These are phyloP conservation scores for Alethe castanea DNA, from an alignment of 2,113 vertebrate genomes.

Conservation along the genomic window DNA sequence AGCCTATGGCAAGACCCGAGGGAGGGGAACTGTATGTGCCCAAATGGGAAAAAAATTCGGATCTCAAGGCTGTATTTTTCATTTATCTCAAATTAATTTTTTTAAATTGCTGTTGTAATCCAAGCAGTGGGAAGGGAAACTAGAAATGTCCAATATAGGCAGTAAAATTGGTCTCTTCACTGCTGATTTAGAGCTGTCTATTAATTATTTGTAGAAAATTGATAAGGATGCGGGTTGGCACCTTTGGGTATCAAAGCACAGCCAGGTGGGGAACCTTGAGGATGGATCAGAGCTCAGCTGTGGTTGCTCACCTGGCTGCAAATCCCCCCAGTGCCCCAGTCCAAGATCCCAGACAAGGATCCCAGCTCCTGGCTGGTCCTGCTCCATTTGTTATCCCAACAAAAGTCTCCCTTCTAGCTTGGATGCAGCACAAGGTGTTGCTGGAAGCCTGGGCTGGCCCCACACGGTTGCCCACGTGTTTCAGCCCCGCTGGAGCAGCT, in stretches of 20 bases:
- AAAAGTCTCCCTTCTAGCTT: background rate
- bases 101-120: background rate
- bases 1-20: background rate
- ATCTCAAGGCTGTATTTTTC: background rate
- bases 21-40: background rate
- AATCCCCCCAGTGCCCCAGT: background rate
- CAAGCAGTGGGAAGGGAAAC: background rate
- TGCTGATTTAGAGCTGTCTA: background rate
- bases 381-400: background rate
- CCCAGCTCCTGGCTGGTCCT: background rate
- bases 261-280: accelerated
- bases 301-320: background rate
- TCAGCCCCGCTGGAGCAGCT: background rate
- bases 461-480: background rate
- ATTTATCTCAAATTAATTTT: background rate
- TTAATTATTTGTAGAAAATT: background rate
- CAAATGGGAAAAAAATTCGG: background rate
- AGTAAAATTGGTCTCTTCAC: background rate
- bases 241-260: background rate
- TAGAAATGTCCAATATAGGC: background rate
- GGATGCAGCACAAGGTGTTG: background rate
- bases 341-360: background rate
- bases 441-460: background rate
- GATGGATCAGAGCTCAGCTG: background rate
- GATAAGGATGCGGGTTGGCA: background rate